These are phyloP conservation scores for Ruditapes philippinarum DNA, from an alignment of 1,140 invertebrate genomes.

Conservation along the genomic window DNA sequence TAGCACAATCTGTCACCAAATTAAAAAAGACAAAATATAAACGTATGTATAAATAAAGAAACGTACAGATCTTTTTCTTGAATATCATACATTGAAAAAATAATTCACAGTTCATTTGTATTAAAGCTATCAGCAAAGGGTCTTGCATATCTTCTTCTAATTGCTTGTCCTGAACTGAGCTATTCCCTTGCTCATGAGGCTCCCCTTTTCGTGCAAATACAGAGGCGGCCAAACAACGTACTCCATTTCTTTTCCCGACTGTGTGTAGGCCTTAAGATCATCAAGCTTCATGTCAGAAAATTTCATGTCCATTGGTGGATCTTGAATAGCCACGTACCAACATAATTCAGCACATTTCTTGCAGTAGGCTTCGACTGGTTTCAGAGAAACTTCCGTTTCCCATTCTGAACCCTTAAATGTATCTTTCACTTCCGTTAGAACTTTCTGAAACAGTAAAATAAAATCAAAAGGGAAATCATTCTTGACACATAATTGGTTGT, in stretches of 20 bases:
- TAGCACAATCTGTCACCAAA: too few relatives aligned
- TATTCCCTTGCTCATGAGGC: conserved; percentile 18
- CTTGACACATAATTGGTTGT: neutral
- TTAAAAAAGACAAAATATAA: too few relatives aligned
- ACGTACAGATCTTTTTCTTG: too few relatives aligned
- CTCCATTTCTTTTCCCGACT: conserved; percentile 14
- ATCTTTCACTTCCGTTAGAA: neutral
- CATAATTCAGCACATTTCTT: conserved; percentile 1
- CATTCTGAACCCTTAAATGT: neutral
- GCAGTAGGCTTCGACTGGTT: neutral
- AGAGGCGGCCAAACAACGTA: conserved; percentile 59
- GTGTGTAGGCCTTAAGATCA: conserved; percentile 41
- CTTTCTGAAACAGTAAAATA: neutral
- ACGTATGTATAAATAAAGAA: too few relatives aligned
- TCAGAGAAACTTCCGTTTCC: neutral
- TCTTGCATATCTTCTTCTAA: too few relatives aligned
- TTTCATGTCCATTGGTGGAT: conserved; percentile 11
- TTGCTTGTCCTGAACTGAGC: conserved; percentile 4
- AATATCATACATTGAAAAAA: too few relatives aligned
- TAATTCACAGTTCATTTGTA: too few relatives aligned
- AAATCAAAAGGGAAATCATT: neutral
- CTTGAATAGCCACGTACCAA: conserved; percentile 29
- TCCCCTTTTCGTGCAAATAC: conserved; percentile 34
- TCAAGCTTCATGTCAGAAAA: conserved; percentile 10
- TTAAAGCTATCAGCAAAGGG: too few relatives aligned